These are phyloP conservation scores for Ips typographus DNA, from an alignment of 1,140 invertebrate species.

Conservation along the genomic window DNA sequence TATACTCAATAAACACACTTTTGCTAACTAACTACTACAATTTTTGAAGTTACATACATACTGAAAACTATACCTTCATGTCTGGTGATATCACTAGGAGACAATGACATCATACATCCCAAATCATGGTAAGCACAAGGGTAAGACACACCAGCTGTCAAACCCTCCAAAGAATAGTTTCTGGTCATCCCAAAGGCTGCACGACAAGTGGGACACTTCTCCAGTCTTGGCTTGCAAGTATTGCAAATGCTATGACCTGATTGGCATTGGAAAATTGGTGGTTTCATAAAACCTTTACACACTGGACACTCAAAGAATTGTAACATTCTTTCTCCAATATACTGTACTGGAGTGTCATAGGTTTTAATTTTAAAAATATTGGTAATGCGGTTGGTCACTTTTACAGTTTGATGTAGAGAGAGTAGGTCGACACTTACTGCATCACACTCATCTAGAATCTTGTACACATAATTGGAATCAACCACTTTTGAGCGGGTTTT, in stretches of 20 bases:
- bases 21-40: too few relatives aligned
- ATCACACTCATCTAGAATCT: conserved; percentile 33
- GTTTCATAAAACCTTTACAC: conserved; percentile 75
- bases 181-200: conserved; percentile 72
- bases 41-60: background rate
- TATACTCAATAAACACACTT: too few relatives aligned
- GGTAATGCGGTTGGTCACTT: conserved; percentile 36
- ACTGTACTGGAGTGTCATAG: conserved; percentile 26
- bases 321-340: conserved; percentile 39
- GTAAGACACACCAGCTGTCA: conserved; percentile 45
- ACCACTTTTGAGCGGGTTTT: conserved; percentile 38
- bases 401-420: conserved; percentile 35
- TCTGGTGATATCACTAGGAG: conserved; percentile 35
- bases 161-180: conserved; percentile 74
- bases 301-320: conserved; percentile 64
- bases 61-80: conserved; percentile 35
- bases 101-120: conserved; percentile 38
- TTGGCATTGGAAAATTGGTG: conserved; percentile 75
- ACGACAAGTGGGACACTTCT: conserved; percentile 72
- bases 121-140: conserved; percentile 42
- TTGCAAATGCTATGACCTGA: conserved; percentile 78
- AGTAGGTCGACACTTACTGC: conserved; percentile 38
- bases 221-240: conserved; percentile 66
- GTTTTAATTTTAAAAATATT: conserved; percentile 39
- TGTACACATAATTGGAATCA: conserved; percentile 35